phyloP scores from a whole-genome alignment of 2,113 vertebrate genomes.

The Sceloporus tristichus region DNA sequence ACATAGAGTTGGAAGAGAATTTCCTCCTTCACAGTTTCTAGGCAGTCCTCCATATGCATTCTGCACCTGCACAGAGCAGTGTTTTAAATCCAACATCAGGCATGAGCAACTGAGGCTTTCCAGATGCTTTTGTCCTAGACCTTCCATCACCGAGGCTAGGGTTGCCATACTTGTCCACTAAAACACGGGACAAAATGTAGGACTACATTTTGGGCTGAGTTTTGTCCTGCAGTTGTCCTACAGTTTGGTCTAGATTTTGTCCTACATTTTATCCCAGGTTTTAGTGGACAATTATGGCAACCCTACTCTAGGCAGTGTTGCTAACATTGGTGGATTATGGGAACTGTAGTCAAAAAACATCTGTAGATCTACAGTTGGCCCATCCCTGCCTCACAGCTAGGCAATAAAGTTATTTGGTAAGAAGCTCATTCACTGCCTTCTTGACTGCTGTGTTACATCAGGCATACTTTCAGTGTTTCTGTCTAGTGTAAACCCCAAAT shows the following conservation, averaged over 20 bases:
- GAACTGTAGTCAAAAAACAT: conserved; percentile 2
- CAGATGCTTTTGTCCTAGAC: background rate
- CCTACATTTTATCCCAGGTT: no score
- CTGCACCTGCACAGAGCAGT: background rate
- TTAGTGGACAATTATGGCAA: no score
- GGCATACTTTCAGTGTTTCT: no score
- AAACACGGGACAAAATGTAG: no score
- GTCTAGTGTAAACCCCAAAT: no score
- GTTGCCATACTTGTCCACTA: no score
- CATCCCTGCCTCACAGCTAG: background rate
- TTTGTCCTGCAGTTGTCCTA: no score
- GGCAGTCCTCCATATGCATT: background rate
- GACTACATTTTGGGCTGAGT: no score
- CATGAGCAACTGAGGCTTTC: background rate
- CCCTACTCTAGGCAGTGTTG: background rate
- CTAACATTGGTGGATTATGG: background rate
- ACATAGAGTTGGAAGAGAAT: background rate
- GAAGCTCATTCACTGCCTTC: no score
- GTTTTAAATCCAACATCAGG: background rate
- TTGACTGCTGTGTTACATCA: no score
- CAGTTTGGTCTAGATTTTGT: no score
- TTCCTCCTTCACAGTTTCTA: background rate
- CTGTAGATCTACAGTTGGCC: background rate
- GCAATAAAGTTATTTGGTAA: no score
- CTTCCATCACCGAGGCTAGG: background rate